phyloP scores from a whole-genome alignment of 1,140 invertebrate species.

The Papilio polytes region DNA sequence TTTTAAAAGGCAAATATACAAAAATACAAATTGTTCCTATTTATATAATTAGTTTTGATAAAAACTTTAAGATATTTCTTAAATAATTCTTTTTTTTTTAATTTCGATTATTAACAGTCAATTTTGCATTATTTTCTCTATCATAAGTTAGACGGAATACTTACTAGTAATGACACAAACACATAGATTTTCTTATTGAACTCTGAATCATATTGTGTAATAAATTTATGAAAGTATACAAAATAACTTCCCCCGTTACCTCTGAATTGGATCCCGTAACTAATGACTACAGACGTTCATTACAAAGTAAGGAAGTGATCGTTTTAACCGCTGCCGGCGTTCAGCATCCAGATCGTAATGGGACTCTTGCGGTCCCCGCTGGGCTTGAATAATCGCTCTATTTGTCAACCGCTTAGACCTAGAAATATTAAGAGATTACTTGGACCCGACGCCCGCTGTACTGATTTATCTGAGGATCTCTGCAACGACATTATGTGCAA shows the following conservation, averaged over 20 bases:
- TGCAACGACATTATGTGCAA: not conserved
- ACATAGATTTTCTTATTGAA: not conserved
- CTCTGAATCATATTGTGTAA: not conserved
- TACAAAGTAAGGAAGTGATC: slow-evolving; percentile 29
- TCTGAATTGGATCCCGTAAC: not conserved
- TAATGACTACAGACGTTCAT: not conserved
- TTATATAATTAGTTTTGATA: no score
- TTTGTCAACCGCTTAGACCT: slow-evolving; percentile 35
- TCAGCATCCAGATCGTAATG: slow-evolving; percentile 4
- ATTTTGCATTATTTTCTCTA: no score
- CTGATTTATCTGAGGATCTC: slow-evolving; percentile 19
- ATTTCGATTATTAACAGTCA: no score
- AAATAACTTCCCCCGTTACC: not conserved
- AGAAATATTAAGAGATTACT: slow-evolving; percentile 35
- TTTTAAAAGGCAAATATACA: no score
- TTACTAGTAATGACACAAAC: not conserved
- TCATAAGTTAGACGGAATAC: not conserved
- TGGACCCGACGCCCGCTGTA: not conserved
- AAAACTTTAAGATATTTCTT: no score
- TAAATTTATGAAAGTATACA: not conserved
- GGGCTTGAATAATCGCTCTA: slow-evolving; percentile 28
- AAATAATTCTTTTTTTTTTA: no score
- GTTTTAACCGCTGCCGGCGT: slow-evolving; percentile 14
- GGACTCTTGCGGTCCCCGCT: slow-evolving; percentile 16
- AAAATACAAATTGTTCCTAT: no score